Conservation (phyloP, 2,113 vertebrate species). For the Carassius carassius region DNA sequence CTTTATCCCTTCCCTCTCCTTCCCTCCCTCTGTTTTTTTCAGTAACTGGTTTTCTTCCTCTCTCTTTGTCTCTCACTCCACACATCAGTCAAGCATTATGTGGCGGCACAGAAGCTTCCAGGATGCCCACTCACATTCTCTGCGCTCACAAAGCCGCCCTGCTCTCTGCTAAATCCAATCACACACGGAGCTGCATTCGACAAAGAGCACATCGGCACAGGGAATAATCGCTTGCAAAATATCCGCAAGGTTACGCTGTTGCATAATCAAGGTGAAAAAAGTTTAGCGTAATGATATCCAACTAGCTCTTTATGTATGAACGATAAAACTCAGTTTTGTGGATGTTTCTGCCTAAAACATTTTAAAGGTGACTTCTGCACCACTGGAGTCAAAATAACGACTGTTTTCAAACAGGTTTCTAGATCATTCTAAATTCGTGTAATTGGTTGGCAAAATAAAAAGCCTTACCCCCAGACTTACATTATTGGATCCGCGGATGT, state of each 20-base stretch:
- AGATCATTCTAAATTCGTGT: not conserved
- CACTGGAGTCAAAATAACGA: not conserved
- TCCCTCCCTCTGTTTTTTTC: constrained; percentile 53
- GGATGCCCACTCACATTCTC: constrained; percentile 38
- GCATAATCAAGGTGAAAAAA: not conserved
- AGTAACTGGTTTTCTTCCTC: constrained; percentile 18
- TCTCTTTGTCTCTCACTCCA: constrained; percentile 17
- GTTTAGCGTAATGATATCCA: not conserved
- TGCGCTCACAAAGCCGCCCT: constrained; percentile 32
- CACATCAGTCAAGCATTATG: constrained; percentile 39
- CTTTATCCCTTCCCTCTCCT: constrained; percentile 28
- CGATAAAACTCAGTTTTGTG: not conserved
- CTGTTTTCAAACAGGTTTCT: not conserved
- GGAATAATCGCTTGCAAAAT: constrained; percentile 28
- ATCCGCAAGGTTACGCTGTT: constrained; percentile 25
- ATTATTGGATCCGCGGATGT: not conserved
- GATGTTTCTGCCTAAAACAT: not conserved
- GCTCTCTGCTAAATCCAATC: constrained; percentile 39
- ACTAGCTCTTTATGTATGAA: not conserved
- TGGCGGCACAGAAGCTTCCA: constrained; percentile 39
- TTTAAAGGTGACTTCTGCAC: not conserved
- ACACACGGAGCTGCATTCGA: constrained; percentile 13
- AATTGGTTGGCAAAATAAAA: not conserved
- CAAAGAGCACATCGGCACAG: constrained; percentile 26
- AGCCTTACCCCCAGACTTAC: not conserved